Percentiles rank a stretch among this genome's conserved stretches.
These are phyloP conservation scores for Sinocyclocheilus grahami DNA, from an alignment of 2,113 vertebrate species.

Conservation along the genomic window DNA sequence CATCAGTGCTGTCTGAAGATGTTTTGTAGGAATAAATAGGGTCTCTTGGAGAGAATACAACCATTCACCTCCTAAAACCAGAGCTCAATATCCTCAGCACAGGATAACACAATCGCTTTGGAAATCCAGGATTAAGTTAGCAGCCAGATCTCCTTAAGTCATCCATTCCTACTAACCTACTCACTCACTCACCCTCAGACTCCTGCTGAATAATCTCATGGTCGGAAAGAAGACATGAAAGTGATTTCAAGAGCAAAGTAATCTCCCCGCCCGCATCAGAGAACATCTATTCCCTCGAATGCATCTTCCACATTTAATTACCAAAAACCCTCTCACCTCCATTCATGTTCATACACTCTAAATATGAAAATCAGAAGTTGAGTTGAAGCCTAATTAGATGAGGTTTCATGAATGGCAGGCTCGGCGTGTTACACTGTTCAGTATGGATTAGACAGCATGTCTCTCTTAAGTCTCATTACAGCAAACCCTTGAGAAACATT, in stretches of 20 bases:
- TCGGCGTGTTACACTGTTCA: slow-evolving; percentile 8
- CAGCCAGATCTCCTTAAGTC: slow-evolving; percentile 14
- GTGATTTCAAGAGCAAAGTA: slow-evolving; percentile 21
- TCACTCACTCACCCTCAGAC: slow-evolving; percentile 6
- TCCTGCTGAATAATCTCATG: slow-evolving; percentile 16
- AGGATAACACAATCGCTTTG: neutral
- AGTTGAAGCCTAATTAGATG: slow-evolving; percentile 44
- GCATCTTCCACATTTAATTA: slow-evolving; percentile 43
- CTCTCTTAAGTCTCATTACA: slow-evolving; percentile 23
- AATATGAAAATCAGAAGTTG: slow-evolving; percentile 41
- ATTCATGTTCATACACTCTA: slow-evolving; percentile 26
- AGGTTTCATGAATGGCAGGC: slow-evolving; percentile 10
- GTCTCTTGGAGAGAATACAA: neutral
- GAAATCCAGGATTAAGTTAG: slow-evolving; percentile 3
- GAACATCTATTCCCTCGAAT: neutral
- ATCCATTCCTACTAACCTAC: slow-evolving; percentile 8
- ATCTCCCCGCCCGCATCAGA: slow-evolving; percentile 1
- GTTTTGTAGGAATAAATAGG: no score
- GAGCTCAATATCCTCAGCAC: neutral
- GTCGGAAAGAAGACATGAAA: slow-evolving; percentile 19
- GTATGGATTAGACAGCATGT: slow-evolving; percentile 41
- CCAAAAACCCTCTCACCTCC: slow-evolving; percentile 62
- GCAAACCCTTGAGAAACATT: slow-evolving; percentile 42
- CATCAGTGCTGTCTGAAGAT: no score
- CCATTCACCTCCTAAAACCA: neutral